A percentile compares a stretch with the other conserved stretches of the same genome.
phyloP scores from a whole-genome alignment of 2,888 invertebrate genomes.

The Branchipolynoe longqiensis region DNA sequence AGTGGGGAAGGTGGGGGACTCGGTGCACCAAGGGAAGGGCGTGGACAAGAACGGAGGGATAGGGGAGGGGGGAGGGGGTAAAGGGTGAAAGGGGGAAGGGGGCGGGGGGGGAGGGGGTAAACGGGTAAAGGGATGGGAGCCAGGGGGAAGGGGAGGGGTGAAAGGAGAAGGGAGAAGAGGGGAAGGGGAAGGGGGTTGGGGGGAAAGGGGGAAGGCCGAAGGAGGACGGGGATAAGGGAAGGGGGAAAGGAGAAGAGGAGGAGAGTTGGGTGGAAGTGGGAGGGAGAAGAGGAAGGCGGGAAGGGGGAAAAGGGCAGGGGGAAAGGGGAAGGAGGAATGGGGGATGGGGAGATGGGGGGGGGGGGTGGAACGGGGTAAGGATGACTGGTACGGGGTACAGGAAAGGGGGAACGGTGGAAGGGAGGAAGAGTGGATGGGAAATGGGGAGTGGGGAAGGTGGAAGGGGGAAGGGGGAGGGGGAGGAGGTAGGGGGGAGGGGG shows the following conservation, averaged over 20 bases:
- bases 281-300: slow-evolving; percentile 12
- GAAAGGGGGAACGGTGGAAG: neutral
- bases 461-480: neutral
- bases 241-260: too few relatives aligned
- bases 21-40: neutral
- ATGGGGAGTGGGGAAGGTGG: neutral
- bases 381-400: neutral
- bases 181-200: too few relatives aligned
- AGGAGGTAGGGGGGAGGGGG: neutral
- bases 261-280: too few relatives aligned
- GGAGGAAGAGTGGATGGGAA: neutral
- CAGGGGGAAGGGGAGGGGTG: too few relatives aligned
- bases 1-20: neutral
- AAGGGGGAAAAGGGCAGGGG: neutral
- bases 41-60: neutral
- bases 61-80: neutral
- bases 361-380: neutral
- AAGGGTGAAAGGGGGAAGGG: too few relatives aligned
- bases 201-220: too few relatives aligned
- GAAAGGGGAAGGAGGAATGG: neutral
- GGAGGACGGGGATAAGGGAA: too few relatives aligned
- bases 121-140: too few relatives aligned
- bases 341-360: neutral
- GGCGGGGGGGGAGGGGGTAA: too few relatives aligned
- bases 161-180: too few relatives aligned